Conservation (phyloP, 2,113 vertebrate genomes). For the Notechis scutatus region DNA sequence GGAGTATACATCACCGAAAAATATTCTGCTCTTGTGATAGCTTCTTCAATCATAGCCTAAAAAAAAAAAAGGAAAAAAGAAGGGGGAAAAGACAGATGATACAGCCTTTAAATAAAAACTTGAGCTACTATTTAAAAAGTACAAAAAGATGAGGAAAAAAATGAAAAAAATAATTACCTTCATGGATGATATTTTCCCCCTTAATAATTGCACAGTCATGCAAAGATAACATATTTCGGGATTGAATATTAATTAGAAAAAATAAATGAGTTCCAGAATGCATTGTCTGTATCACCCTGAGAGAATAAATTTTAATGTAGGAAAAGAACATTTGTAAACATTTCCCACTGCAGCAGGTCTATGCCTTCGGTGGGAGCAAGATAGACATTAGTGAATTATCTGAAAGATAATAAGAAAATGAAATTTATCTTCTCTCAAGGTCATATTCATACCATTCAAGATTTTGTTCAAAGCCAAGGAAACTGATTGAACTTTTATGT, state of each 20-base stretch:
- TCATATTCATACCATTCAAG: slow-evolving; percentile 52
- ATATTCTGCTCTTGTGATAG: slow-evolving; percentile 59
- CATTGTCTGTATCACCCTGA: slow-evolving; percentile 64
- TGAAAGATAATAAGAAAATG: slow-evolving; percentile 60
- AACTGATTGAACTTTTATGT: slow-evolving; percentile 5
- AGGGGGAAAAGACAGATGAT: slow-evolving; percentile 32
- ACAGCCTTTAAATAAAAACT: not conserved
- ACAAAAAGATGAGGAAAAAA: slow-evolving; percentile 20
- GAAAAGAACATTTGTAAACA: slow-evolving; percentile 70
- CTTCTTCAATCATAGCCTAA: slow-evolving; percentile 73
- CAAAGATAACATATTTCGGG: slow-evolving; percentile 71
- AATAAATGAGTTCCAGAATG: slow-evolving; percentile 75
- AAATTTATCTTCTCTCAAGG: slow-evolving; percentile 59
- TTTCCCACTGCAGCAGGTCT: slow-evolving; percentile 47
- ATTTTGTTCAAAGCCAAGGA: slow-evolving; percentile 57
- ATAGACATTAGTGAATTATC: slow-evolving; percentile 56
- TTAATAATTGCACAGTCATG: slow-evolving; percentile 71
- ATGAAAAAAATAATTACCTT: slow-evolving; percentile 56
- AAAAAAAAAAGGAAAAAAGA: slow-evolving; percentile 31
- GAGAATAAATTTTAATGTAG: slow-evolving; percentile 70
- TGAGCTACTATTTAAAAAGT: slow-evolving; percentile 43
- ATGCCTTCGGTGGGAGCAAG: slow-evolving; percentile 52
- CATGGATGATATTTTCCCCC: slow-evolving; percentile 59
- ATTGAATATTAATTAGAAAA: slow-evolving; percentile 75
- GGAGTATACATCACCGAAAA: slow-evolving; percentile 74